These are phyloP conservation scores for Centruroides sculpturatus DNA, from an alignment of 1,140 invertebrate species.

Conservation along the genomic window DNA sequence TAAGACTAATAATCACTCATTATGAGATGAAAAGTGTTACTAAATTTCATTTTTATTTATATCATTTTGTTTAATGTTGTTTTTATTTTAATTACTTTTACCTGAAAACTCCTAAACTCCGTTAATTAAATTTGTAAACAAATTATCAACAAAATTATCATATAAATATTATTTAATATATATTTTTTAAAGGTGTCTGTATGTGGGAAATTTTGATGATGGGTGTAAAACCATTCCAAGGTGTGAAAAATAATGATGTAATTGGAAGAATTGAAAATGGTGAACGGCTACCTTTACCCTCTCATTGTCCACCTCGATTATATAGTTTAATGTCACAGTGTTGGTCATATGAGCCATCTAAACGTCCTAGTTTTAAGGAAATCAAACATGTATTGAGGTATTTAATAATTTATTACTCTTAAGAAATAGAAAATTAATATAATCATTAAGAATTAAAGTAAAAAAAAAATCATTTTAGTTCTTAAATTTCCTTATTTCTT, in stretches of 20 bases:
- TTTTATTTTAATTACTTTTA: no score
- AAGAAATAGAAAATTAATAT: no score
- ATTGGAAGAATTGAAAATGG: slow-evolving; percentile 92
- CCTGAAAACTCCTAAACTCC: no score
- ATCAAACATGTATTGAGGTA: slow-evolving; percentile 73
- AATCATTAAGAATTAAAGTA: no score
- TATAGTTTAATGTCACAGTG: slow-evolving; percentile 93
- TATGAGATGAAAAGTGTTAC: no score
- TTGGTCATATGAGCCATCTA: slow-evolving; percentile 89
- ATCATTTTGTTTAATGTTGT: no score
- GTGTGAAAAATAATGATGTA: slow-evolving; percentile 95
- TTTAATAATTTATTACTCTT: slow-evolving; percentile 24
- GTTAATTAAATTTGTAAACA: no score
- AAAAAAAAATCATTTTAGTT: no score
- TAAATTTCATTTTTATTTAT: no score
- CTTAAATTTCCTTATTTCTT: no score
- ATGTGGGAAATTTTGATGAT: slow-evolving; percentile 98
- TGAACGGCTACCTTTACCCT: slow-evolving; percentile 73
- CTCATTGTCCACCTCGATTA: slow-evolving; percentile 75
- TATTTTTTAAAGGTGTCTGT: slow-evolving; percentile 64
- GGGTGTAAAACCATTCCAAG: slow-evolving; percentile 96
- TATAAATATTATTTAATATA: not conserved
- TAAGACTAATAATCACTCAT: no score
- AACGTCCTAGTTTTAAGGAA: slow-evolving; percentile 72
- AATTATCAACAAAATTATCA: not conserved